Conservation (phyloP, 2,113 vertebrate species). For the Zosterops japonicus region DNA sequence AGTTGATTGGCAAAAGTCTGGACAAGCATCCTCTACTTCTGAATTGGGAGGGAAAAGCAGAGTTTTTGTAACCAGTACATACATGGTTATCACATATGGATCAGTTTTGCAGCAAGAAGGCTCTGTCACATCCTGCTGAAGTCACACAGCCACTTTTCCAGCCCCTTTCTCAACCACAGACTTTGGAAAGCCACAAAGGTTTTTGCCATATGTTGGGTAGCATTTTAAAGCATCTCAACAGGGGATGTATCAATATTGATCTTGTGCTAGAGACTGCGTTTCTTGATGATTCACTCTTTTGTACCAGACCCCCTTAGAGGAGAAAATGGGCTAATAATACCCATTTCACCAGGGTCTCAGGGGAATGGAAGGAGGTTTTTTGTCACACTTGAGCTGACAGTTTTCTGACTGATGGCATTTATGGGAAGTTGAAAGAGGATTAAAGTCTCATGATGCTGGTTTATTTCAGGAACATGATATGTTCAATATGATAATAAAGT, state of each 20-base stretch:
- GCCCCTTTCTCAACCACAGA: neutral
- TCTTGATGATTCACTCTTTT: neutral
- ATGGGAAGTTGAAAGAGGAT: constrained; percentile 23
- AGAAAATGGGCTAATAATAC: constrained; percentile 4
- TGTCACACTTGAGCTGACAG: constrained; percentile 14
- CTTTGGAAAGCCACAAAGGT: neutral
- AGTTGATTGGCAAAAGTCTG: neutral
- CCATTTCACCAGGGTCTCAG: neutral
- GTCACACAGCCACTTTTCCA: neutral
- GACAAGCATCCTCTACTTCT: neutral
- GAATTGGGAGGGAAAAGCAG: neutral
- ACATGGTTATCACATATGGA: neutral
- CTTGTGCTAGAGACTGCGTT: neutral
- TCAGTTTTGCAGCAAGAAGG: neutral
- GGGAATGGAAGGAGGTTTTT: constrained; percentile 4
- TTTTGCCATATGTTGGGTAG: neutral
- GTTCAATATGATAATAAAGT: constrained; percentile 27
- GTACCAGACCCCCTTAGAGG: neutral
- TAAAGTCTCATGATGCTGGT: constrained; percentile 9
- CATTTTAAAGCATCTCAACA: neutral
- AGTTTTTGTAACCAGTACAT: neutral
- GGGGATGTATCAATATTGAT: neutral
- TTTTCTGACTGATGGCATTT: constrained; percentile 42
- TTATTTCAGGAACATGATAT: constrained; percentile 36
- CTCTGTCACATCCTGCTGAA: neutral